These are phyloP conservation scores for Pedionomus torquatus DNA, from an alignment of 2,113 vertebrate species.

Conservation along the genomic window DNA sequence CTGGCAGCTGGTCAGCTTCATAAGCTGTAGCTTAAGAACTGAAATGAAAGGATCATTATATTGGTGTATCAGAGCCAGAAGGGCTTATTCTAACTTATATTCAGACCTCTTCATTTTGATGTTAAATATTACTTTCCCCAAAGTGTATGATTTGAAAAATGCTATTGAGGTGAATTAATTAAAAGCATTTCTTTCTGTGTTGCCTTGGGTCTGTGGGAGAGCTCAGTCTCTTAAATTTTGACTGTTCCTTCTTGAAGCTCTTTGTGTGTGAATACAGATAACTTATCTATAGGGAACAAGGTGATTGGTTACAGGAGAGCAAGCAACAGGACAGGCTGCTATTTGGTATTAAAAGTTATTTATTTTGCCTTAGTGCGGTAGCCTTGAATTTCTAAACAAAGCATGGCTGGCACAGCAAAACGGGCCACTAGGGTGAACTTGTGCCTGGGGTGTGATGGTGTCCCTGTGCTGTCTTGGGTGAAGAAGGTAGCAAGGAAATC, in stretches of 20 bases:
- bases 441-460: not conserved
- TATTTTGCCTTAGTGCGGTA: not conserved
- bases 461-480: not conserved
- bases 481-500: not conserved
- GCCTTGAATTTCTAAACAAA: not conserved
- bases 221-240: not conserved
- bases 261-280: not conserved
- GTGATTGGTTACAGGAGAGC: not conserved
- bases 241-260: not conserved
- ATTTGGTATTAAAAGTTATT: not conserved
- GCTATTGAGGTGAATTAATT: not conserved
- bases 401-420: not conserved
- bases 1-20: not conserved
- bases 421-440: not conserved
- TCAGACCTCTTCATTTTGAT: not conserved
- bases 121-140: not conserved
- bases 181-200: not conserved
- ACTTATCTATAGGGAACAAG: not conserved
- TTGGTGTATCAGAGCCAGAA: not conserved
- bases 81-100: not conserved
- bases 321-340: not conserved
- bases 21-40: not conserved
- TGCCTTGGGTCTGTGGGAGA: not conserved
- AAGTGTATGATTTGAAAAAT: not conserved
- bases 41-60: not conserved